Percentiles rank a stretch among this genome's conserved stretches.
These are phyloP conservation scores for Drosophila parvula DNA, from an alignment of 1,140 invertebrate genomes.

Conservation along the genomic window DNA sequence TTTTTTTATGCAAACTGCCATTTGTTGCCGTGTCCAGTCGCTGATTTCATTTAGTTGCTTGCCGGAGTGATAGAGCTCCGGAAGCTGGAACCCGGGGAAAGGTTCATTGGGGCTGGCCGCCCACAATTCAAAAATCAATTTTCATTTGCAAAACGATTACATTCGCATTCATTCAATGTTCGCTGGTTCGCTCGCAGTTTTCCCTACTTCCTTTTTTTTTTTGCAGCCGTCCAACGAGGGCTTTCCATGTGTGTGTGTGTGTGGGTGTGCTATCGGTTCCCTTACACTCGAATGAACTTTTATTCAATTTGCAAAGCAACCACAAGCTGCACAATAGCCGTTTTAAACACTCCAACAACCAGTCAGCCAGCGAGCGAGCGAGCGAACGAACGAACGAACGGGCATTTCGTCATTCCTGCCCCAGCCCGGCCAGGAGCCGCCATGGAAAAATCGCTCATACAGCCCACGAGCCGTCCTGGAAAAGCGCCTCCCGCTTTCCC, in stretches of 20 bases:
- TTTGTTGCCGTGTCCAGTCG: conserved; percentile 56
- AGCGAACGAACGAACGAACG: conserved; percentile 38
- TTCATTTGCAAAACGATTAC: conserved; percentile 83
- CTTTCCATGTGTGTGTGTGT: conserved; percentile 47
- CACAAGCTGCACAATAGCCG: conserved; percentile 81
- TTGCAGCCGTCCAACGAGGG: conserved; percentile 26
- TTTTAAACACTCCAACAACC: conserved; percentile 81
- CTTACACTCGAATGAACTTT: conserved; percentile 83
- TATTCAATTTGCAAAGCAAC: conserved; percentile 83
- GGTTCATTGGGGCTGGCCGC: conserved; percentile 37
- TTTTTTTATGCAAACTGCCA: conserved; percentile 24
- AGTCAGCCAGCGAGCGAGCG: conserved; percentile 40
- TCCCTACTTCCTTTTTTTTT: conserved; percentile 20
- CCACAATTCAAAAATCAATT: conserved; percentile 83
- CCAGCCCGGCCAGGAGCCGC: conserved; percentile 9
- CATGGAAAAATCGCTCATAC: conserved; percentile 8
- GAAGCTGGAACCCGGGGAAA: conserved; percentile 21
- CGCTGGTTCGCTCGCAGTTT: conserved; percentile 72
- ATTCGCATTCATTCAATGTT: conserved; percentile 82
- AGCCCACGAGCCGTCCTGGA: background rate
- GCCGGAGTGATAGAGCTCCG: conserved; percentile 62
- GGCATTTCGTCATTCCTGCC: conserved; percentile 72
- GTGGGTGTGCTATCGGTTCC: conserved; percentile 75
- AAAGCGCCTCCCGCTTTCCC: conserved; percentile 7
- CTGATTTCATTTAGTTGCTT: conserved; percentile 78